These are phyloP conservation scores for Andrena bicolor DNA, from an alignment of 2,888 invertebrate genomes.

Conservation along the genomic window DNA sequence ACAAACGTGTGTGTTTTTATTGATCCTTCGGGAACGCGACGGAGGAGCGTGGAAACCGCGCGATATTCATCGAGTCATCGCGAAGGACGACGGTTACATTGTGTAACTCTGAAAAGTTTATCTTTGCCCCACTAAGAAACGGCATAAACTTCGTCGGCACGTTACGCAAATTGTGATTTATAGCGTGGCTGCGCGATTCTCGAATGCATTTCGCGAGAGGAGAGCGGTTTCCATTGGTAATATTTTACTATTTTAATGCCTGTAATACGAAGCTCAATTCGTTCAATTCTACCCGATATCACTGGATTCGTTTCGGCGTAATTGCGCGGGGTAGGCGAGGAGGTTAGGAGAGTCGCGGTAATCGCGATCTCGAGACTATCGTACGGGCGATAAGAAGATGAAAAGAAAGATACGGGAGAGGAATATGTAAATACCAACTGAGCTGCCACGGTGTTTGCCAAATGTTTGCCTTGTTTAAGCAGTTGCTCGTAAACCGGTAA, in stretches of 20 bases:
- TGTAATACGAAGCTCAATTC: too few relatives aligned
- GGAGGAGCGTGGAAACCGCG: slow-evolving; percentile 19
- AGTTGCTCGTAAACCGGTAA: slow-evolving; percentile 76
- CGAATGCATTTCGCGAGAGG: not conserved
- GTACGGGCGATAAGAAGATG: not conserved
- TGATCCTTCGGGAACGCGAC: slow-evolving; percentile 24
- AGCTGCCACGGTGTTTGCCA: slow-evolving; percentile 19
- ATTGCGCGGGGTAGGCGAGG: not conserved
- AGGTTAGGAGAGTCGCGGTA: not conserved
- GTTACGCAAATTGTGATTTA: slow-evolving; percentile 31
- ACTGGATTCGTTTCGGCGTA: not conserved
- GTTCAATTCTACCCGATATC: not conserved
- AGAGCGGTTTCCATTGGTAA: not conserved
- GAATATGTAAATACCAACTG: slow-evolving; percentile 38
- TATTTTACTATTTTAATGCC: too few relatives aligned
- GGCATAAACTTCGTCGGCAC: slow-evolving; percentile 30
- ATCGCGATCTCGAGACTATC: slow-evolving; percentile 12
- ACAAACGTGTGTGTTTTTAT: slow-evolving; percentile 56
- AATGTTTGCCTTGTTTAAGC: slow-evolving; percentile 76
- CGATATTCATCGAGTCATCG: slow-evolving; percentile 23
- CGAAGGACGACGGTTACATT: slow-evolving; percentile 25
- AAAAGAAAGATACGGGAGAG: slow-evolving; percentile 26
- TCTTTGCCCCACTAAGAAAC: slow-evolving; percentile 5
- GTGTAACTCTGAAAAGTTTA: slow-evolving; percentile 21
- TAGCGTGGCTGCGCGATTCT: slow-evolving; percentile 16